A percentile compares a stretch with the other conserved stretches of the same genome.
phyloP scores from a whole-genome alignment of 2,888 invertebrate species.

The Caenorhabditis japonica region DNA sequence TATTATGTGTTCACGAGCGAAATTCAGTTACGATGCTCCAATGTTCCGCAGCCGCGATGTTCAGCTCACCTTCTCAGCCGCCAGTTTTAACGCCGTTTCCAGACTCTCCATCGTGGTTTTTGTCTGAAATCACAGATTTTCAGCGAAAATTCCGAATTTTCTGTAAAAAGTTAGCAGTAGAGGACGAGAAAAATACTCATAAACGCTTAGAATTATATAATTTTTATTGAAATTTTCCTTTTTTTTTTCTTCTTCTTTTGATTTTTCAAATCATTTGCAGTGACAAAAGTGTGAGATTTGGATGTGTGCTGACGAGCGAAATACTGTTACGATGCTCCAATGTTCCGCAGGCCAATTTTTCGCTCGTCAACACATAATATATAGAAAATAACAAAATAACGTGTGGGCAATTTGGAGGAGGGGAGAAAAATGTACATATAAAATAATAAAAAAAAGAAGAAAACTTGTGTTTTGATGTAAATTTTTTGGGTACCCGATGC shows the following conservation, averaged over 20 bases:
- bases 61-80: conserved; percentile 31
- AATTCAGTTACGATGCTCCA: too few relatives aligned
- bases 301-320: not conserved
- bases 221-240: conserved; percentile 26
- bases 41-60: too few relatives aligned
- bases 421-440: conserved; percentile 28
- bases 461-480: too few relatives aligned
- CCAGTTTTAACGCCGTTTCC: conserved; percentile 33
- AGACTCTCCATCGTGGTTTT: conserved; percentile 43
- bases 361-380: not conserved
- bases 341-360: not conserved
- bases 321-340: too few relatives aligned
- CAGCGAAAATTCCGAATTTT: conserved; percentile 1
- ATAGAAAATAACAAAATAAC: conserved; percentile 10
- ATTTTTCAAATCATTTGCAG: not conserved
- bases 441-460: not conserved
- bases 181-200: too few relatives aligned
- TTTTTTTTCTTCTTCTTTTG: conserved; percentile 7
- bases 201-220: conserved; percentile 11
- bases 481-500: conserved; percentile 50
- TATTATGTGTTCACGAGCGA: too few relatives aligned
- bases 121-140: too few relatives aligned
- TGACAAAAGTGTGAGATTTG: not conserved
- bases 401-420: conserved; percentile 5
- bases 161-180: too few relatives aligned